Base-by-base conservation (phyloP, 2,113 vertebrate species). In the Arenaria interpres region DNA sequence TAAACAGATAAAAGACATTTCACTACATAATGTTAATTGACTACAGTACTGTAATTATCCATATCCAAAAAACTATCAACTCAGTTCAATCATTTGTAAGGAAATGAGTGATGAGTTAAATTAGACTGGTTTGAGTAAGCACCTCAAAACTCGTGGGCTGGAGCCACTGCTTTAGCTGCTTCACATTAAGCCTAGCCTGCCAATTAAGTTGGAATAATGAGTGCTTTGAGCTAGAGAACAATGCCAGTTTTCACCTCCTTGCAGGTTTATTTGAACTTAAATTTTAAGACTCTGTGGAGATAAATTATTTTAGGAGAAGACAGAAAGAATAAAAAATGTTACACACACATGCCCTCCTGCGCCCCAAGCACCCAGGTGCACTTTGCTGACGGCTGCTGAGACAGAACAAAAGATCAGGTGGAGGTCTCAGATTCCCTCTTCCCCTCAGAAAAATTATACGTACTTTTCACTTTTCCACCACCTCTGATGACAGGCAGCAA, bases 341-440 rank as follows among this genome's bases (percentile, higher is more conserved):
- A 56, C 10, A 72, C 6, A 74, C 41, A 51, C 30, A 56, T 27
- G 48, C 22, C 68, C 39, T 86, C 27, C 73, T 71, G 27, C 81
- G 75, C 30, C 48, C 13, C 28, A 77, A 74, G 56, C 57, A 84
- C 41, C 33, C 37, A 95, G 73, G 45, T 79, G 53, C 69, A 79
- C 77, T 87, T 84, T 68, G 62, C 66, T 91, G 43, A 76, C 2
- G 4, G 85, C 53, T 79, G 62, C 48, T 89, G 62, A 89, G 66
- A 87, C 6, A 67, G 86, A 93, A 89, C 75, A 92, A 91, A 95
- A 79, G 77, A 89, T 51, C 74, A 89, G 67, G 43, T 59, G 57
- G 60, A 87, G 35, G 66, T 76, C 69, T 85, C 73, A 60, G 48
- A 87, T 57, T 85, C 71, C 64, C 41, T 88, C 33, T 85, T 88